These are phyloP conservation scores for Cheilosia soror DNA, from an alignment of 2,888 invertebrate species.

Conservation along the genomic window DNA sequence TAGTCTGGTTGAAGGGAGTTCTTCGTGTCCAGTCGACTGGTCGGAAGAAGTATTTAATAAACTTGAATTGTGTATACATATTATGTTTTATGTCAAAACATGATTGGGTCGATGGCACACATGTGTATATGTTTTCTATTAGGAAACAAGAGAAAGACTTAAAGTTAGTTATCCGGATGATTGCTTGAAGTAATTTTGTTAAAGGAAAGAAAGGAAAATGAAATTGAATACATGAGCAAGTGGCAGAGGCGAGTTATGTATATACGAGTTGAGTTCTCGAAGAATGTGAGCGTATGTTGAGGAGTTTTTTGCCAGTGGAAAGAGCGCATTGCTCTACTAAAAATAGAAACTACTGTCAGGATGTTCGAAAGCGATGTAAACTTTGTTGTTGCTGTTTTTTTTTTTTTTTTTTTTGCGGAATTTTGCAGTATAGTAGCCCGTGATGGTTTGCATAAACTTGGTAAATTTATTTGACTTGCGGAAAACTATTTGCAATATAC, in stretches of 20 bases:
- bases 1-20: slow-evolving; percentile 10
- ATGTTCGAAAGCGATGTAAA: too few species aligned
- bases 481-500: too few species aligned
- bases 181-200: slow-evolving; percentile 15
- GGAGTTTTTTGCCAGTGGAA: background rate
- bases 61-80: slow-evolving; percentile 15
- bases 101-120: slow-evolving; percentile 19
- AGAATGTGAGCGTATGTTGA: background rate
- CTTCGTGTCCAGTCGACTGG: background rate
- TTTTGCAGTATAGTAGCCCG: too few species aligned
- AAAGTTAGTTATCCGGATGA: slow-evolving; percentile 42
- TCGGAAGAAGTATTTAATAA: slow-evolving; percentile 37
- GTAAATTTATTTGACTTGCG: too few species aligned
- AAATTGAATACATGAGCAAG: background rate
- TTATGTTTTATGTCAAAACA: background rate
- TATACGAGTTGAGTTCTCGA: background rate
- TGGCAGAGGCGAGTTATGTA: background rate
- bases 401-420: too few species aligned
- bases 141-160: slow-evolving; percentile 33
- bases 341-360: too few species aligned
- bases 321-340: too few species aligned
- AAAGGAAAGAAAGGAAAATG: slow-evolving; percentile 8
- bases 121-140: slow-evolving; percentile 16
- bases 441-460: too few species aligned
- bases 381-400: too few species aligned